A percentile compares a stretch with the other conserved stretches of the same genome.
Evolutionary conservation across 30 jellyfish, hydroid and myxozoan genomes (phyloP).

Genomic region (Clytia hemisphaerica): DNA sequence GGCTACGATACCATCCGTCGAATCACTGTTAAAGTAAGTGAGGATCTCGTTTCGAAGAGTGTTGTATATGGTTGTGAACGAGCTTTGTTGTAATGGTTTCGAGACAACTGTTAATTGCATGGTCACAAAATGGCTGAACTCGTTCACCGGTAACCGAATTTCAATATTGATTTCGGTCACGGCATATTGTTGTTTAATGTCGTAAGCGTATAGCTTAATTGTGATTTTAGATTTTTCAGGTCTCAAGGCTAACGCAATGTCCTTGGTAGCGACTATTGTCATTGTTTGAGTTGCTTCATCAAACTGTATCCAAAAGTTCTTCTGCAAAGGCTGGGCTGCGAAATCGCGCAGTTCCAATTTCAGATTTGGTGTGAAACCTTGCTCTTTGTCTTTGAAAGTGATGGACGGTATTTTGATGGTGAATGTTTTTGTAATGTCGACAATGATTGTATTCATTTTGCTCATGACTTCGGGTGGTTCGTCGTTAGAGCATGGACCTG

Average conservation of each 20-base stretch:
- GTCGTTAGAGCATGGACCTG: conserved; percentile 70
- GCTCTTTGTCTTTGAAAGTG: conserved; percentile 65
- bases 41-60: conserved; percentile 32
- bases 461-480: conserved; percentile 45
- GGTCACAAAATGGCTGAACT: conserved; percentile 21
- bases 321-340: conserved; percentile 6
- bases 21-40: conserved; percentile 19
- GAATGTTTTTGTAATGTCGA: conserved; percentile 41
- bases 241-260: conserved; percentile 22
- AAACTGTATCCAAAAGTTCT: conserved; percentile 51
- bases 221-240: conserved; percentile 11
- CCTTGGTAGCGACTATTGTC: conserved; percentile 28
- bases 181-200: conserved; percentile 29
- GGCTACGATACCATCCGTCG: conserved; percentile 28
- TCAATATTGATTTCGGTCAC: conserved; percentile 25
- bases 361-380: conserved; percentile 66
- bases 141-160: background rate
- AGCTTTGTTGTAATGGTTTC: background rate
- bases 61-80: conserved; percentile 26
- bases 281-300: conserved; percentile 45
- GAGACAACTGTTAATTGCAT: conserved; percentile 37
- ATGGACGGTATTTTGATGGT: conserved; percentile 44
- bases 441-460: conserved; percentile 55
- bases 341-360: conserved; percentile 14
- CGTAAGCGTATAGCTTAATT: conserved; percentile 52